Percentiles rank a stretch among this genome's conserved stretches.
Conservation (phyloP, 2,113 vertebrate species). For the Gymnocephalus cernua region DNA sequence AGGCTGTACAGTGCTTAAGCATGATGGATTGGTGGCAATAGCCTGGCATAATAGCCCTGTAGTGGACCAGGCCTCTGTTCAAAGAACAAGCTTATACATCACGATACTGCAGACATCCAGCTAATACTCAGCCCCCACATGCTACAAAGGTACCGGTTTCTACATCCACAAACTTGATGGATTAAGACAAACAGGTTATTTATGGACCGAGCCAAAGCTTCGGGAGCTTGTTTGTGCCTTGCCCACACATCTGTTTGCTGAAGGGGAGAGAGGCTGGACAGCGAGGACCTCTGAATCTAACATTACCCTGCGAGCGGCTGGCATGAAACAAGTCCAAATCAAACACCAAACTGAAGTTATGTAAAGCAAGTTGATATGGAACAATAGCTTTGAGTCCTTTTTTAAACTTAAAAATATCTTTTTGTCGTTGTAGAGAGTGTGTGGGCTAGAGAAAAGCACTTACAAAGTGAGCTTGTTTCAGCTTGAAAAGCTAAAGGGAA, state of each 20-base stretch:
- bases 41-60: constrained; percentile 72
- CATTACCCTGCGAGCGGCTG: constrained; percentile 53
- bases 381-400: constrained; percentile 37
- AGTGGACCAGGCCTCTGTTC: constrained; percentile 70
- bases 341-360: constrained; percentile 59
- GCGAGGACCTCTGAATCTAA: constrained; percentile 59
- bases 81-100: constrained; percentile 80
- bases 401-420: constrained; percentile 36
- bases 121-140: constrained; percentile 62
- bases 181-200: constrained; percentile 82
- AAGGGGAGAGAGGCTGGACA: constrained; percentile 62
- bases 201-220: constrained; percentile 70
- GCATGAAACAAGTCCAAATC: constrained; percentile 64
- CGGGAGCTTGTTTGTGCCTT: constrained; percentile 65
- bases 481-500: constrained; percentile 53
- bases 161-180: constrained; percentile 76
- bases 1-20: constrained; percentile 71
- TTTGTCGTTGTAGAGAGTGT: constrained; percentile 48
- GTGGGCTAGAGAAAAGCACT: constrained; percentile 58
- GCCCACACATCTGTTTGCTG: constrained; percentile 76
- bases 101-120: constrained; percentile 65
- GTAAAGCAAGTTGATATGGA: constrained; percentile 55
- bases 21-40: constrained; percentile 76
- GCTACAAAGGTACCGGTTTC: constrained; percentile 61
- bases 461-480: constrained; percentile 52